Evolutionary conservation across 2,888 invertebrate genomes (phyloP), one percentile per base, ranked within the genome.

Genomic region (Hoplodrina ambigua): DNA sequence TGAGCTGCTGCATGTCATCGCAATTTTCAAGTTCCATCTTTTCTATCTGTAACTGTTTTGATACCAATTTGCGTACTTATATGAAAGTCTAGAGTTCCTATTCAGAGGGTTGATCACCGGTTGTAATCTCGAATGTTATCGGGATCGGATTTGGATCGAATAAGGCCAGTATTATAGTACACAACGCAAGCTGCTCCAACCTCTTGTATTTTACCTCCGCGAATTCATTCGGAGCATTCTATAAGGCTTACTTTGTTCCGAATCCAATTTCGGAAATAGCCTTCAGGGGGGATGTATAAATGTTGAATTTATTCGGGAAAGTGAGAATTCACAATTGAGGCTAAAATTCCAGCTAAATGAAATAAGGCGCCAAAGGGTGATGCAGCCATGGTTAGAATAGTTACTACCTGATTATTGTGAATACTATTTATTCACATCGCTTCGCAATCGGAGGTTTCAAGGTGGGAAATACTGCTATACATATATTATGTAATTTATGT

Each of bases 241-340:
- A 33, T 53, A 72, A 73, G 67, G 81, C 75, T 79, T 86, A 82
- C 80, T 78, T 76, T 81, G 76, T 82, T 75, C 78, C 74, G 60
- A 77, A 85, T 80, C 82, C 80, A 85, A 84, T 84, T 86, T 81
- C 33, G 62, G 49, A 63, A 85, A 85, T 80, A 79, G 76, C 67
- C 71, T 76, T 58, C 69, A 57, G 64, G 72, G 64, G 71, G 68
- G 25, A 49, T 55, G 69, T 71, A 54, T 71, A 75, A 82, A 80
- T 75, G 81, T 69, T 66, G 69, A 78, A 80, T 82, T 82, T 77
- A 81, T 81, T 69, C 69, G 54, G 53, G 53, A 82, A 80, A 72
- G 71, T 73, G 65, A 73, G 72, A 80, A 75, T 78, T 78, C 71
- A 67, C 70, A 69, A 71, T 70, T 61, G 63, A 64, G 72, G 72